Conservation (phyloP, 1,140 invertebrate genomes). For the Drosophila lacertosa region DNA sequence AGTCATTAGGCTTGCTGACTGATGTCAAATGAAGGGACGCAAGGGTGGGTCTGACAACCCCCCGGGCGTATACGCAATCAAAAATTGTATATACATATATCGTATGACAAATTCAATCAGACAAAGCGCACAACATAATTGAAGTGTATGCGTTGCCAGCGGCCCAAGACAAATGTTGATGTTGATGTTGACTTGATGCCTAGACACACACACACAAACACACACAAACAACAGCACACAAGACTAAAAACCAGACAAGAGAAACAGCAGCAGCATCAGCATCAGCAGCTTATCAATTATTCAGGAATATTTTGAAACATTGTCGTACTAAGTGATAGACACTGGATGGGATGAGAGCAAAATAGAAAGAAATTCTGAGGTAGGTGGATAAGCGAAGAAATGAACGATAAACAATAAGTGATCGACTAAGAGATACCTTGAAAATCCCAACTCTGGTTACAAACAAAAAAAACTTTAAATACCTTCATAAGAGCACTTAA, state of each 20-base stretch:
- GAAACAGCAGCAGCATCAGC: constrained; percentile 20
- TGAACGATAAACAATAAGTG: no score
- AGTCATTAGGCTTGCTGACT: constrained; percentile 53
- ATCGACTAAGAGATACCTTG: no score
- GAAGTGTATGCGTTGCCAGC: constrained; percentile 51
- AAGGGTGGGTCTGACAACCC: no score
- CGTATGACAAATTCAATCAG: constrained; percentile 80
- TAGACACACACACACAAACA: constrained; percentile 38
- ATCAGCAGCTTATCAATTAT: constrained; percentile 70
- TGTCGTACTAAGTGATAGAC: constrained; percentile 35
- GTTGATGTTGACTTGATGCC: constrained; percentile 42
- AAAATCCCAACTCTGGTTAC: no score
- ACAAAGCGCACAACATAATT: constrained; percentile 74
- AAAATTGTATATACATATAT: constrained; percentile 79
- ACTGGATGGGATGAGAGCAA: constrained; percentile 11
- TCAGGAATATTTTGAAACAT: constrained; percentile 76
- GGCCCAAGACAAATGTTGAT: constrained; percentile 53
- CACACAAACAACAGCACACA: background rate
- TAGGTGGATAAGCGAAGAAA: background rate
- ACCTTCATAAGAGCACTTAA: no score
- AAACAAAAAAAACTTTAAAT: no score
- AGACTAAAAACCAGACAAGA: constrained; percentile 52
- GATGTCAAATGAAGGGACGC: no score
- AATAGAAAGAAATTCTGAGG: background rate
- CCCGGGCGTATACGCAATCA: constrained; percentile 72